Evolutionary conservation across 2,888 invertebrate genomes (phyloP), one percentile per base, ranked within the genome.

Genomic region (Plebejus melissa): DNA sequence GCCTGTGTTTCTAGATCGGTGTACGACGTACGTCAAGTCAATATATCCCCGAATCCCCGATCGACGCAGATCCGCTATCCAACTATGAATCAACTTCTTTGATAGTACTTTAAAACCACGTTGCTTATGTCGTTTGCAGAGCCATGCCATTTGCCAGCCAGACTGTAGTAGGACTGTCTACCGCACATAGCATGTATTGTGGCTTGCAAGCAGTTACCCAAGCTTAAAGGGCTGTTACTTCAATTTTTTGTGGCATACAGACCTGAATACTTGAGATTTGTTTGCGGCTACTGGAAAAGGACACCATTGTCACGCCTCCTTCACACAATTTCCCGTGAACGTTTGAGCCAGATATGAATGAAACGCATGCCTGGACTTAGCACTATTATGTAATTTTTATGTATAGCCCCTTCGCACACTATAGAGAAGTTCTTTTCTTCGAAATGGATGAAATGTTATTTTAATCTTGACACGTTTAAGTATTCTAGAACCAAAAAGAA

Each of bases 301-400:
- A 75, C 74, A 77, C 74, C 71, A 74, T 46, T 50, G 11, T 13
- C n/a, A 71, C 41, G 70, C 58, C 76, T 60, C 46, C 71, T 77
- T 77, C 69, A 72, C 69, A 74, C 60, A 28, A 72, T 22, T 72
- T 54, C 54, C 16, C 28, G 54, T 72, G 54, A 72, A 70, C 41
- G 74, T 75, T 75, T 57, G 28, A 60, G 54, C 46, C 72, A 80
- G 74, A 77, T 76, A 80, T 79, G 78, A 83, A 81, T 83, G 79
- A 79, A 80, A 82, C 86, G 83, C 84, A 85, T 87, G 86, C 82
- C 80, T 80, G 82, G 82, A 84, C 83, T 87, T 87, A 84, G 79
- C 85, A 83, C 84, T 79, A 86, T 87, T 87, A 84, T 88, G 85
- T 83, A 82, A 85, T 79, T 38, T 58, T 76, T 75, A 76, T 46